Evolutionary conservation across 2,797 vertebrate species (phyloP), one percentile per base, ranked within the genome.

Genomic region (Enteromius fasciolatus): DNA sequence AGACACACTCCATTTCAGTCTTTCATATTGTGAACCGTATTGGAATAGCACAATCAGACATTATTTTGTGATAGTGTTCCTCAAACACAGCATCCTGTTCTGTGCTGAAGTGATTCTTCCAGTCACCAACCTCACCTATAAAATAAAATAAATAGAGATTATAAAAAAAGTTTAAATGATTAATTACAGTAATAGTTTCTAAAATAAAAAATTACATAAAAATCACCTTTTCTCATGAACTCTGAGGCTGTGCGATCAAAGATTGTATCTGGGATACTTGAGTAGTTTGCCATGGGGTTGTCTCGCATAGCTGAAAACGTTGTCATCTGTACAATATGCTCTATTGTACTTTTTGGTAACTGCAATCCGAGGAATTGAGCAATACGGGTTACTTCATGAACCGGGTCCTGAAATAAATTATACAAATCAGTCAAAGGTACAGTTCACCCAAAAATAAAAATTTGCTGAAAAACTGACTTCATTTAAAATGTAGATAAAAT

Each of bases 221-320:
- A 20, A 48, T 67, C 8, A 96, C 94, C 94, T 91, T 95, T 95
- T 84, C 92, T 92, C 93, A 95, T 94, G 87, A 95, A 96, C 15
- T 91, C 66, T 0, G 91, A 94, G 57, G 88, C n/a, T 3, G 80
- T 8, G 0, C 93, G 92, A 77, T 96, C 92, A 89, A 95, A 88
- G 17, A 94, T 0, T 0, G 20, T 6, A 0, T 72, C 69, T 11
- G 94, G 91, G 1, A 91, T 0, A 57, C 84, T 85, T 39, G 66
- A 93, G 52, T 94, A 96, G 88, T 95, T 96, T 78, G 93, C 92
- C 87, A 90, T 61, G 9, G 88, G 91, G 36, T 94, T 95, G 78
- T 92, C 82, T 67, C 92, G 90, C 95, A 95, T 95, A 77, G 84
- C 4, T 82, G 91, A 88, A 1, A 95, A 95, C 15, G 92, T 92